Base-by-base conservation (phyloP, 2,888 invertebrate species). In the Clanis bilineata region DNA sequence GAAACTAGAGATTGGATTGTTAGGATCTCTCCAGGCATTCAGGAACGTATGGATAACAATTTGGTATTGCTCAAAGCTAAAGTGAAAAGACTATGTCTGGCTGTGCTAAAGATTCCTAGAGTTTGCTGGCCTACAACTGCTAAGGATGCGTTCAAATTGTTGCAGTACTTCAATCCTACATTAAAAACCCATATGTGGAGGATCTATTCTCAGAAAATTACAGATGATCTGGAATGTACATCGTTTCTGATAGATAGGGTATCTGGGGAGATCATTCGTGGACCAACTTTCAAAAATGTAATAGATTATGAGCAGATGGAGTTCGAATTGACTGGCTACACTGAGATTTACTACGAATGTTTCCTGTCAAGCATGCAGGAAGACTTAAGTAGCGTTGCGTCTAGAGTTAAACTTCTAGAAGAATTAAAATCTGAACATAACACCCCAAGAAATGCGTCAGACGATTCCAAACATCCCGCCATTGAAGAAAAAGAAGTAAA, bases 111-210 rank as follows among this genome's bases (percentile, higher is more conserved):
- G 69, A 88, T 90, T 57, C 88, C 89, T 0, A 71, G 73, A 4
- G 63, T 76, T 0, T 80, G 80, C 39, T 88, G 88, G 86, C 90
- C 90, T 0, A 78, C 88, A 0, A 82, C 87, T 0, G 87, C 88
- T 0, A 74, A 80, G 21, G 89, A 90, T 47, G 83, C 82, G 0
- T 90, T 91, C 54, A 89, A 88, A 70, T 70, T 90, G 0, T 63
- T 91, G n/a, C 88, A 91, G 44, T 90, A 90, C 63, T 91, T 90
- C 38, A 91, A 91, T 64, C 90, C 90, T 0, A 79, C 79, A 0
- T 64, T 91, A 21, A 86, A 80, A 67, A 90, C 90, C 0, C 69
- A 74, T 56, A 55, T 76, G 32, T 91, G 90, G 90, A 84, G 83
- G 59, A 83, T 90, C 6, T 89, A 89, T 62, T 70, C 85, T 0